Percentiles rank a stretch among this genome's conserved stretches.
phyloP scores from a whole-genome alignment of 1,140 invertebrate species.

The Parapsyche elsis region DNA sequence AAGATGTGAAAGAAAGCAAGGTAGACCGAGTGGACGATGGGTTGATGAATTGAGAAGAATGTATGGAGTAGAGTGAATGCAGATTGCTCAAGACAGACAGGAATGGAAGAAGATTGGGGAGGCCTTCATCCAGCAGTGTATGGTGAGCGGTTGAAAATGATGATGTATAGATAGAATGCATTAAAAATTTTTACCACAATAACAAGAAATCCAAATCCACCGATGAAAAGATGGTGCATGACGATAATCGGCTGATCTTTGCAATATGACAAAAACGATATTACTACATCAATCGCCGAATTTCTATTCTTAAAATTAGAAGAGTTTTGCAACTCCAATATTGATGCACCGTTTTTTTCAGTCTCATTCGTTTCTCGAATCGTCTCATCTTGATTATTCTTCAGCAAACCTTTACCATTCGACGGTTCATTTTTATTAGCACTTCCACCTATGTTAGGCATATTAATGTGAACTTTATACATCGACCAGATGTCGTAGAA shows the following conservation, averaged over 20 bases:
- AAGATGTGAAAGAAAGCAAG: no score
- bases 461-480: conserved; percentile 71
- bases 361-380: conserved; percentile 14
- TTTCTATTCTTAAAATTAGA: conserved; percentile 11
- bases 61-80: neutral
- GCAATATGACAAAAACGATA: conserved; percentile 69
- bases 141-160: no score
- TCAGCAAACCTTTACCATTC: conserved; percentile 4
- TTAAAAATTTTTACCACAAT: conserved; percentile 68
- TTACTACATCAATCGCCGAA: neutral
- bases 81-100: no score
- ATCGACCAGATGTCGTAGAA: conserved; percentile 81
- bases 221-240: conserved; percentile 79
- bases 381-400: neutral
- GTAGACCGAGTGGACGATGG: no score
- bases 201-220: conserved; percentile 75
- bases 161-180: neutral
- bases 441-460: conserved; percentile 43
- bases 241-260: conserved; percentile 74
- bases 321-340: conserved; percentile 17
- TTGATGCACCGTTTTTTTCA: conserved; percentile 14
- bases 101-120: no score
- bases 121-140: no score
- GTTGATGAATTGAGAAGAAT: neutral
- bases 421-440: neutral